Evolutionary conservation across 1,140 invertebrate genomes (phyloP).

Genomic region (Hycleus phaleratus): DNA sequence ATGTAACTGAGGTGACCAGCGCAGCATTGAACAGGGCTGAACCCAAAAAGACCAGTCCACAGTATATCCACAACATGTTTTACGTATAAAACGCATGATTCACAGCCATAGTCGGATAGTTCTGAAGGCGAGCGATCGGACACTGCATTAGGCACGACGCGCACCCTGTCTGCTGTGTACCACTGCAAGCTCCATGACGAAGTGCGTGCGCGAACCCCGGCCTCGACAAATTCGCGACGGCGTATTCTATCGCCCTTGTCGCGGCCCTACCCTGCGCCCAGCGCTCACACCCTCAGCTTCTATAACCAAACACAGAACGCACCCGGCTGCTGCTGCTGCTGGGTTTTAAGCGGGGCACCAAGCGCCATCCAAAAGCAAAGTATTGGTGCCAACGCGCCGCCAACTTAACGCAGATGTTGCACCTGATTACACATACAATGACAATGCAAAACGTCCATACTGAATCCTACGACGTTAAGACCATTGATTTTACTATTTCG

Average conservation of each 20-base stretch:
- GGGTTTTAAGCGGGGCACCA: background rate
- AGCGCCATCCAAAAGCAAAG: too few relatives aligned
- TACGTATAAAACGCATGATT: slow-evolving; percentile 34
- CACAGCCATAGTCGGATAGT: slow-evolving; percentile 31
- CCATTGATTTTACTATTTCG: too few relatives aligned
- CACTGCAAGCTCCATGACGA: slow-evolving; percentile 34
- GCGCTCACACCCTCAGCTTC: slow-evolving; percentile 24
- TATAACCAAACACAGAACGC: background rate
- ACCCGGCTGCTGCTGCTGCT: background rate
- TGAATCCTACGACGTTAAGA: too few relatives aligned
- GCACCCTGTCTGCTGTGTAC: slow-evolving; percentile 32
- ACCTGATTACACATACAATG: too few relatives aligned
- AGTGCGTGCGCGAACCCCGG: slow-evolving; percentile 30
- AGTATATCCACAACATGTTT: slow-evolving; percentile 36
- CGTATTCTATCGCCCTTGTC: slow-evolving; percentile 11
- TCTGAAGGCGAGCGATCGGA: slow-evolving; percentile 13
- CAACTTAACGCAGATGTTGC: too few relatives aligned
- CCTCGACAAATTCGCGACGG: slow-evolving; percentile 27
- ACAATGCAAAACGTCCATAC: too few relatives aligned
- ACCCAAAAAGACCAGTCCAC: slow-evolving; percentile 30
- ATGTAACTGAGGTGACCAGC: slow-evolving; percentile 23
- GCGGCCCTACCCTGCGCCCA: slow-evolving; percentile 29
- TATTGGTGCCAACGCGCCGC: too few relatives aligned
- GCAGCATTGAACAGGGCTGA: slow-evolving; percentile 25
- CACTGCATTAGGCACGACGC: slow-evolving; percentile 25